Base-by-base conservation (phyloP, 2,888 invertebrate genomes). In the Aleiodes testaceus region DNA sequence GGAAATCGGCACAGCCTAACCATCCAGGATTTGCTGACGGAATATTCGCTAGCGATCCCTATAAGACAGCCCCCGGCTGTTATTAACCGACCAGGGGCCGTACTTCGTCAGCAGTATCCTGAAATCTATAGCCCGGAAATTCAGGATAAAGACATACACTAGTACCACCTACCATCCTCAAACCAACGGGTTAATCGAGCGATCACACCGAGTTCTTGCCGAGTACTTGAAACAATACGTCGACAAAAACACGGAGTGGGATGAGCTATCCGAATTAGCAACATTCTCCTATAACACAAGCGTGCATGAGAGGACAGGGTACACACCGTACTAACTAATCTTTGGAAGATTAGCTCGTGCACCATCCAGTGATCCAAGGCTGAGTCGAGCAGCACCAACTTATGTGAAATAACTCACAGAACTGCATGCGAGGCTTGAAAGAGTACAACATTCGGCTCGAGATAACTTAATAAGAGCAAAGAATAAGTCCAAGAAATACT, bases 221-320 rank as follows among this genome's bases (percentile, higher is more conserved):
- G 72, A 78, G 50, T 78, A 75, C 50, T 12, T 78, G 12, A 77
- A 76, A 22, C 53, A 73, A n/a, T 77, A 66, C 9, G 44, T 53
- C 0, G 12, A 22, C 0, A n/a, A 72, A 9, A 16, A 72, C 0
- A 42, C 53, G 9, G 67, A 73, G 1, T 69, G 74, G 74, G 72
- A 74, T 47, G 50, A 67, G 16, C 69, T 47, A 18, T 18, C 70
- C 12, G 69, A 73, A 1, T 30, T 72, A 50, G 74, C 72, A 1
- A 72, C 66, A 59, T 76, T 76, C 14, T 73, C 72, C 0, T 76
- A 73, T 14, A 72, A 74, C 20, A 69, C 66, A 1, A n/a, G 16
- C 3, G 47, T 47, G n/a, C n/a, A 36, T 6, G 36, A 36, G 36
- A 7, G 36, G 6, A 36, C 36, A 9, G 36, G 36, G 1, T 36